phyloP scores from a whole-genome alignment of 1,140 invertebrate species.

The Acarapis woodi region DNA sequence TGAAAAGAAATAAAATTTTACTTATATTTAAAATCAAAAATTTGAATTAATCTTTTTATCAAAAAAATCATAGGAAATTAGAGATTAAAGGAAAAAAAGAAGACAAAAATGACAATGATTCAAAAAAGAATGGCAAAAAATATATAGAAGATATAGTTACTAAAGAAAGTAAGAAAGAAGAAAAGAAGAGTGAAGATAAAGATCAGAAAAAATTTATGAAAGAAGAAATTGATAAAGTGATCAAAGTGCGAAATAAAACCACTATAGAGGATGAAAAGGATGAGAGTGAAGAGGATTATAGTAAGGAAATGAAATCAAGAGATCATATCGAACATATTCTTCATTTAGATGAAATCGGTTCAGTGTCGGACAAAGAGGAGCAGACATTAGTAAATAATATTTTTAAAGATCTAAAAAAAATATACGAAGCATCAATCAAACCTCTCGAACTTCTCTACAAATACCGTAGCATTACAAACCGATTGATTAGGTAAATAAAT shows the following conservation, averaged over 20 bases:
- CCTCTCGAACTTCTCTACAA: conserved; percentile 65
- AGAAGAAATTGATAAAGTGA: conserved; percentile 10
- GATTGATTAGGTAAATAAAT: conserved; percentile 17
- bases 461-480: conserved; percentile 64
- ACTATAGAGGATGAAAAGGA: conserved; percentile 4
- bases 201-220: conserved; percentile 2
- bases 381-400: conserved; percentile 37
- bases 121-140: not conserved
- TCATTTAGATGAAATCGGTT: conserved; percentile 32
- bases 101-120: conserved; percentile 1
- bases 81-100: conserved; percentile 3
- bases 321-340: conserved; percentile 43
- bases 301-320: conserved; percentile 1
- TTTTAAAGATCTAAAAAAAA: conserved; percentile 49
- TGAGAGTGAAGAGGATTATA: conserved; percentile 6
- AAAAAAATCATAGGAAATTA: too few species aligned
- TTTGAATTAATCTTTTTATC: too few species aligned
- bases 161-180: not conserved
- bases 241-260: conserved; percentile 7
- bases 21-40: too few species aligned
- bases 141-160: not conserved
- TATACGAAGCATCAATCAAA: conserved; percentile 61
- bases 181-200: conserved; percentile 4
- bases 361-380: conserved; percentile 21
- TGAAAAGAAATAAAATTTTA: too few species aligned